A percentile compares a stretch with the other conserved stretches of the same genome.
phyloP scores from a whole-genome alignment of 2,113 vertebrate genomes.

The Aldabrachelys gigantea region DNA sequence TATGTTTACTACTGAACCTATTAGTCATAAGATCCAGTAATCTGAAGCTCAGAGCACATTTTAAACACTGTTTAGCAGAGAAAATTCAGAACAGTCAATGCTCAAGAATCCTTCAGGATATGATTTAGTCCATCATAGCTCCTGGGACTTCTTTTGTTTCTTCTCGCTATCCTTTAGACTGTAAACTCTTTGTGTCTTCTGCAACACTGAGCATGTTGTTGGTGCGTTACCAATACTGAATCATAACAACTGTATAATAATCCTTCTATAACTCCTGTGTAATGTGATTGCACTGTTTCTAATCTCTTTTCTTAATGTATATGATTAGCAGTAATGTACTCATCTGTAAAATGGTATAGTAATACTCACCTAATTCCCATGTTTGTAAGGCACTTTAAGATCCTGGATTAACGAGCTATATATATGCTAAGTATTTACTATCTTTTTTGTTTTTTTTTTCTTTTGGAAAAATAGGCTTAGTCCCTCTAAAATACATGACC shows the following conservation, averaged over 20 bases:
- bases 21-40: neutral
- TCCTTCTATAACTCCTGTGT: neutral
- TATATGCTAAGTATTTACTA: neutral
- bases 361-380: neutral
- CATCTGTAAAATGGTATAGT: neutral
- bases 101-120: neutral
- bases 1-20: neutral
- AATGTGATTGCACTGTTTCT: neutral
- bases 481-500: neutral
- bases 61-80: neutral
- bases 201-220: neutral
- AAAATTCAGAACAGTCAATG: neutral
- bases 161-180: neutral
- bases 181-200: neutral
- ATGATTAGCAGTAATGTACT: neutral
- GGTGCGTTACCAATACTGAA: neutral
- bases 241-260: neutral
- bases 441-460: neutral
- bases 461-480: neutral
- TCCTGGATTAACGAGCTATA: neutral
- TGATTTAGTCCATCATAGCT: neutral
- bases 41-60: neutral
- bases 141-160: neutral
- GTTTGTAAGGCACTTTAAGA: neutral
- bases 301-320: neutral